These are phyloP conservation scores for Opisthocomus hoazin DNA, from an alignment of 2,113 vertebrate genomes.

Conservation along the genomic window DNA sequence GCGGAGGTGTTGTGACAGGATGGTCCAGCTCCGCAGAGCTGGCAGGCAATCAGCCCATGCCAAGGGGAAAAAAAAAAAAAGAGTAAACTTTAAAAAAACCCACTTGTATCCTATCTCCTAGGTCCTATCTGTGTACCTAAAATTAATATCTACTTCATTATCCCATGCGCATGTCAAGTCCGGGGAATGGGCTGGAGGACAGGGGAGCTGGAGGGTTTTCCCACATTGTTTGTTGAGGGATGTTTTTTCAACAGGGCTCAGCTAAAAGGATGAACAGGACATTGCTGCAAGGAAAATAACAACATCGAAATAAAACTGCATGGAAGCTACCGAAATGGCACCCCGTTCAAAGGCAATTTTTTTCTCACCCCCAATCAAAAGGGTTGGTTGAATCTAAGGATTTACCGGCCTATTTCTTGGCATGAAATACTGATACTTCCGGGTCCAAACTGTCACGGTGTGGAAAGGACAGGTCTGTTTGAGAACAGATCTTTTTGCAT, in stretches of 20 bases:
- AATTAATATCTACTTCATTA: neutral
- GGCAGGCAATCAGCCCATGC: neutral
- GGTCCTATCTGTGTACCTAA: neutral
- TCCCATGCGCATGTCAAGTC: neutral
- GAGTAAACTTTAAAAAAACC: neutral
- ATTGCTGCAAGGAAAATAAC: neutral
- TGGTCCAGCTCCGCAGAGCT: neutral
- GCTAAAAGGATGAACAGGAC: neutral
- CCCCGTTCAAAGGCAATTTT: neutral
- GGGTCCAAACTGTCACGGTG: neutral
- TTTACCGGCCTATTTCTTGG: neutral
- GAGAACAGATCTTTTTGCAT: neutral
- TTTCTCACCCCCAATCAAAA: neutral
- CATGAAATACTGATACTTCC: neutral
- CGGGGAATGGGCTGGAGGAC: neutral
- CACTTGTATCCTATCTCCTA: neutral
- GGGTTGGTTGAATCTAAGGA: neutral
- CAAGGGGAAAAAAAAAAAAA: neutral
- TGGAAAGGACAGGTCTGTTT: neutral
- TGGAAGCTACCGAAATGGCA: neutral
- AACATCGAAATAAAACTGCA: neutral
- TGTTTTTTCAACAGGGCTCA: neutral
- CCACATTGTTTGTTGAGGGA: fast-evolving
- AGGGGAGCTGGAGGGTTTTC: neutral
- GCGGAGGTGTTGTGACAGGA: neutral